These are phyloP conservation scores for Calypte anna DNA, from an alignment of 2,113 vertebrate species.

Conservation along the genomic window DNA sequence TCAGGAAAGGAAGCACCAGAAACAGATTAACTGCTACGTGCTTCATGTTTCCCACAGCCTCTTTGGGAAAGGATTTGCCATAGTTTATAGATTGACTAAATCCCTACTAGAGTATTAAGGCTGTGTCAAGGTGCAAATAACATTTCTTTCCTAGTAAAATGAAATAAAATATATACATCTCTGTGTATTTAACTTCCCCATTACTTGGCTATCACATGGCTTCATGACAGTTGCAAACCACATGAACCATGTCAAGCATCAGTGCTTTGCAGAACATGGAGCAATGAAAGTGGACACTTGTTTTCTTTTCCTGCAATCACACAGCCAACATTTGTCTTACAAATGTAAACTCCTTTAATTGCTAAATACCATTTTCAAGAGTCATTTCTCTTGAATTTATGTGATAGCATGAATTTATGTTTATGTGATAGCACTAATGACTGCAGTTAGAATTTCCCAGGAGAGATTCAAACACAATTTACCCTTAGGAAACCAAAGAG, in stretches of 20 bases:
- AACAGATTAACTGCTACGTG: background rate
- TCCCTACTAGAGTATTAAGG: background rate
- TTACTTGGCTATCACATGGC: background rate
- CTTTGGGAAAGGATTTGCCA: background rate
- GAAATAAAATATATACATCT: background rate
- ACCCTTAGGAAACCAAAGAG: background rate
- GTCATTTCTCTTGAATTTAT: background rate
- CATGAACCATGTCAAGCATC: background rate
- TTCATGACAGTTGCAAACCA: slow-evolving; percentile 12
- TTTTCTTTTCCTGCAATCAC: background rate
- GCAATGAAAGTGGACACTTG: background rate
- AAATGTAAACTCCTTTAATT: background rate
- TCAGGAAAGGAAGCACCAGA: background rate
- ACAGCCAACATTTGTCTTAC: background rate
- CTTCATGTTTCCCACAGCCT: background rate
- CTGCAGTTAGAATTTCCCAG: background rate
- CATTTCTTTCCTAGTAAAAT: background rate
- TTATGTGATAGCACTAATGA: background rate
- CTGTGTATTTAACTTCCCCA: background rate
- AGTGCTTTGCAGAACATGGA: background rate
- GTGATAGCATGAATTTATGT: background rate
- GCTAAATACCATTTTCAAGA: background rate
- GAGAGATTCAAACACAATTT: background rate
- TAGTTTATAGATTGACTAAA: slow-evolving; percentile 26
- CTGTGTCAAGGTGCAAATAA: slow-evolving; percentile 36